These are phyloP conservation scores for Heliconius congener DNA, from an alignment of 1,140 invertebrate genomes.

Conservation along the genomic window DNA sequence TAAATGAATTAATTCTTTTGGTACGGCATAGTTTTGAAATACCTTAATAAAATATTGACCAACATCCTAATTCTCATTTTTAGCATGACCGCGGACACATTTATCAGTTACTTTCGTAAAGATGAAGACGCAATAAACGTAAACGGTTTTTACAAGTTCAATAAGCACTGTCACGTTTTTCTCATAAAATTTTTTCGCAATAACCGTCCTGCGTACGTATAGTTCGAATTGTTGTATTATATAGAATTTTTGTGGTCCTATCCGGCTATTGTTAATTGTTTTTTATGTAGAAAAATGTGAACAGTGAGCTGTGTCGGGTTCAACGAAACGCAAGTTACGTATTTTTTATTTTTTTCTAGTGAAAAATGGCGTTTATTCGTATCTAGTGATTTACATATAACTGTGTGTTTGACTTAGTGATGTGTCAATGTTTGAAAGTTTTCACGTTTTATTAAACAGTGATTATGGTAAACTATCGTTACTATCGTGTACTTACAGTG, in stretches of 20 bases:
- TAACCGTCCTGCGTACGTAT: conserved; percentile 23
- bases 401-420: not conserved
- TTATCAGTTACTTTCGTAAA: conserved; percentile 31
- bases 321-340: not conserved
- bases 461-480: not conserved
- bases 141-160: conserved; percentile 21
- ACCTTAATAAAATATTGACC: conserved; percentile 21
- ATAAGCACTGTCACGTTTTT: conserved; percentile 35
- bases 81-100: conserved; percentile 17
- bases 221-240: conserved; percentile 27
- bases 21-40: conserved; percentile 18
- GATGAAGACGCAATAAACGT: conserved; percentile 28
- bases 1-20: conserved; percentile 8
- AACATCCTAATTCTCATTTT: conserved; percentile 21
- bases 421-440: not conserved
- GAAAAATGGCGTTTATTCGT: not conserved
- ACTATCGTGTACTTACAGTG: not conserved
- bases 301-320: conserved; percentile 20
- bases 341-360: not conserved
- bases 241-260: conserved; percentile 15
- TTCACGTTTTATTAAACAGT: not conserved
- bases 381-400: not conserved
- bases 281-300: conserved; percentile 25
- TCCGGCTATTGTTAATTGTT: conserved; percentile 44
- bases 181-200: conserved; percentile 33